A percentile compares a stretch with the other conserved stretches of the same genome.
These are phyloP conservation scores for Menidia menidia DNA, from an alignment of 2,797 vertebrate species.

Conservation along the genomic window DNA sequence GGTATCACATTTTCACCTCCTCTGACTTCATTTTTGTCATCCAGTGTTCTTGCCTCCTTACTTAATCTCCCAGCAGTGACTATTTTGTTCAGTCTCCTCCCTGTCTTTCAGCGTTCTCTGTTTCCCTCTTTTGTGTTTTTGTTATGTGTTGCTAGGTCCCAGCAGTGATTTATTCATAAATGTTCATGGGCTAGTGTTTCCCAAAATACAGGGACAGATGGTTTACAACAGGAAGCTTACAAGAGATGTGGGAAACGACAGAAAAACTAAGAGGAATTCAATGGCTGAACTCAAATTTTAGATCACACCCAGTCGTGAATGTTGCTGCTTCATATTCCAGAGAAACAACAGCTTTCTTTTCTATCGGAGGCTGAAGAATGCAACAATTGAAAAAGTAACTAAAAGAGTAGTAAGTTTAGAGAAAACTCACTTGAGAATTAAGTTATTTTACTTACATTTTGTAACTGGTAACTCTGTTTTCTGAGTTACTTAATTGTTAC, in stretches of 20 bases:
- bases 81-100: slow-evolving; percentile 4
- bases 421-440: no score
- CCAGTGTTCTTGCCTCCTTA: slow-evolving; percentile 21
- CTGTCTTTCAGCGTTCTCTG: slow-evolving; percentile 17
- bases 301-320: background rate
- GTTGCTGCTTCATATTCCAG: no score
- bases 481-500: no score
- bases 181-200: slow-evolving; percentile 28
- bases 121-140: slow-evolving; percentile 21
- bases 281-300: slow-evolving; percentile 16
- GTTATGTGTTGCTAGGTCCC: slow-evolving; percentile 37
- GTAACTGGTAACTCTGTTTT: no score
- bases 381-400: no score
- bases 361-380: no score
- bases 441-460: no score
- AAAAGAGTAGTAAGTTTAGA: no score
- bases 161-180: slow-evolving; percentile 60
- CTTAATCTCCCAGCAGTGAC: slow-evolving; percentile 23
- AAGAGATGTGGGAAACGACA: slow-evolving; percentile 10
- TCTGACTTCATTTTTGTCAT: background rate
- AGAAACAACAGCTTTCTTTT: no score
- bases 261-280: background rate
- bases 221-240: slow-evolving; percentile 39
- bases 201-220: slow-evolving; percentile 38
- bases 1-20: slow-evolving; percentile 2